These are phyloP conservation scores for Polydrusus pterygomalis DNA, from an alignment of 2,888 invertebrate genomes.

Conservation along the genomic window DNA sequence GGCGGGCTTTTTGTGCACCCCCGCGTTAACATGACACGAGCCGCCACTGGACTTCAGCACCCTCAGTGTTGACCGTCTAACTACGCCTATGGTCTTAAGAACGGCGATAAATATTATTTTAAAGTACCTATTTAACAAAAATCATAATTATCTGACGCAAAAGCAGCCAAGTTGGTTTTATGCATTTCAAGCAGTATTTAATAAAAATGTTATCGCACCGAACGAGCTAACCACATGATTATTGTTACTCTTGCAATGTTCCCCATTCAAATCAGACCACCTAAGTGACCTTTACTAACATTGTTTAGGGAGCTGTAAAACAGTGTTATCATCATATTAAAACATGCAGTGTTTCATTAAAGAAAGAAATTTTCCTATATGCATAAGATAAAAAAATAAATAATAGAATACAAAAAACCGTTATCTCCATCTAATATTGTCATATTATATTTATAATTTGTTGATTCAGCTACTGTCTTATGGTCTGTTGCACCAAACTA, in stretches of 20 bases:
- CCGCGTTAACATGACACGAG: too few species aligned
- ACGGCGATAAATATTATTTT: too few species aligned
- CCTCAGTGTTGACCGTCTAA: too few species aligned
- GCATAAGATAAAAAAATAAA: not conserved
- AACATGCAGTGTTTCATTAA: not conserved
- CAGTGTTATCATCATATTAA: not conserved
- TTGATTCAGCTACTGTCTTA: not conserved
- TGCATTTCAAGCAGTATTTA: not conserved
- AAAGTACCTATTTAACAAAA: too few species aligned
- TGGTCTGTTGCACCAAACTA: too few species aligned
- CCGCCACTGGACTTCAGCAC: too few species aligned
- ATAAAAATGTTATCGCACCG: slow-evolving; percentile 4
- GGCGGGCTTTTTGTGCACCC: too few species aligned
- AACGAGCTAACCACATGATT: slow-evolving; percentile 1
- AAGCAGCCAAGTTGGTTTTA: not conserved
- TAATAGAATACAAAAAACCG: not conserved
- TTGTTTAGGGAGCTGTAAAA: not conserved
- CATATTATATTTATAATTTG: not conserved
- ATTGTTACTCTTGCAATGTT: not conserved
- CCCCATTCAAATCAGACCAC: not conserved
- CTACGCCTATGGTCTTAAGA: too few species aligned
- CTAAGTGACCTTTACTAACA: not conserved
- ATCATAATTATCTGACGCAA: too few species aligned
- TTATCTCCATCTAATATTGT: too few species aligned
- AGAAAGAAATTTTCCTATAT: not conserved